Base-by-base conservation (phyloP, 2,888 invertebrate species). In the Scrobipalpa costella region DNA sequence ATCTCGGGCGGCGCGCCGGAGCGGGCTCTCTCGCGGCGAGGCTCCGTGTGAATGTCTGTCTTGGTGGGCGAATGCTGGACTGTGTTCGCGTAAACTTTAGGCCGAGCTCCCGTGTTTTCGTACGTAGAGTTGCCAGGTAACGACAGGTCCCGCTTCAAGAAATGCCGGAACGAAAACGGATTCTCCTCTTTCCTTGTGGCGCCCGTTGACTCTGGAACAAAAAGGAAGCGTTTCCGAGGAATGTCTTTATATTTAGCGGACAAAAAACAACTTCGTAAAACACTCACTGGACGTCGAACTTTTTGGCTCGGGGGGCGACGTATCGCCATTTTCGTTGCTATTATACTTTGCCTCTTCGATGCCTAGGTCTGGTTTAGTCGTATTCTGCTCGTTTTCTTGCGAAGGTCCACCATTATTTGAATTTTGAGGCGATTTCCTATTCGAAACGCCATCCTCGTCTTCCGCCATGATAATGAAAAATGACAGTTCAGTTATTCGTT, bases 141-240 rank as follows among this genome's bases (percentile, higher is more conserved):
- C 68, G 90, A 92, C 55, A 90, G 78, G 73, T 95, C 94, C 72
- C 94, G 93, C 78, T 94, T 95, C 71, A 97, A 84, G 81, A 97
- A 97, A 81, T 96, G 96, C 80, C 96, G 95, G 75, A 97, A 96
- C 63, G 97, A 97, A 84, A 97, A 96, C 2, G 96, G 94, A 84
- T 95, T 95, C 71, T 95, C 95, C 77, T 95, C 95, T 71, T 93
- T 92, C 61, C 92, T 90, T 66, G 90, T 83, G 38, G 84, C 83
- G 21, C 92, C 92, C 65, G 88, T 82, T 63, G 86, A 86, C 79
- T 86, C 84, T 86, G 86, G 65, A 86, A 88, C 73, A 77, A 80
- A 81, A 82, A 80, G 68, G 68, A 74, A 75, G 67, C 67, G 68
- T 74, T 66, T 65, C 77, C 68, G 67, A 79, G 74, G 78, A 81